These are phyloP conservation scores for Hepsetus odoe DNA, from an alignment of 2,113 vertebrate genomes.

Conservation along the genomic window DNA sequence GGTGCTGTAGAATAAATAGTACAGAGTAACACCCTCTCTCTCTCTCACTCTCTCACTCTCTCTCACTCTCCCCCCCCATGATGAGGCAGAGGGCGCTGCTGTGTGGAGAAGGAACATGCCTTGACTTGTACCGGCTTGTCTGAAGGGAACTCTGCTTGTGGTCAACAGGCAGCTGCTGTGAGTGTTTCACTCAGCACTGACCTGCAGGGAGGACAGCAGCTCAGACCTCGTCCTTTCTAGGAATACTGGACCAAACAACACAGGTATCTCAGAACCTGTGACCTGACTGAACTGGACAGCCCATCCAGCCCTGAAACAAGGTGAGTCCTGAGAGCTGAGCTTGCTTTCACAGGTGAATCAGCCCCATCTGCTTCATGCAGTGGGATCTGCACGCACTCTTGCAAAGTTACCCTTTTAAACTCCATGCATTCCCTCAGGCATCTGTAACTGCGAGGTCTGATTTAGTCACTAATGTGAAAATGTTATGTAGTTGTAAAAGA, in stretches of 20 bases:
- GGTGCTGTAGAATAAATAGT: neutral
- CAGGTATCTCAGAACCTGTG: neutral
- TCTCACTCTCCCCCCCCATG: slow-evolving; percentile 5
- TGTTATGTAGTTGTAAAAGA: neutral
- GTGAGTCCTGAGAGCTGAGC: slow-evolving; percentile 21
- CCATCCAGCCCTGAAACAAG: neutral
- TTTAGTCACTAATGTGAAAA: neutral
- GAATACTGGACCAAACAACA: neutral
- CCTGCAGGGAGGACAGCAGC: slow-evolving; percentile 28
- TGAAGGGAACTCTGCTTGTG: slow-evolving; percentile 41
- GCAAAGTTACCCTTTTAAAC: neutral
- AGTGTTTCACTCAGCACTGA: slow-evolving; percentile 27
- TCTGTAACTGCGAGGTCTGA: neutral
- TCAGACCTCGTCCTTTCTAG: neutral
- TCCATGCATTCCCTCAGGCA: neutral
- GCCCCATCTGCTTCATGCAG: neutral
- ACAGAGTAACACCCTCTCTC: neutral
- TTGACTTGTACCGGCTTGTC: slow-evolving; percentile 74
- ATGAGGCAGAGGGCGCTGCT: slow-evolving; percentile 64
- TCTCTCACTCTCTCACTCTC: neutral
- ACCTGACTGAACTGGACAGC: slow-evolving; percentile 5
- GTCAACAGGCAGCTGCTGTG: slow-evolving; percentile 47
- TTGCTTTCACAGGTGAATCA: slow-evolving; percentile 35
- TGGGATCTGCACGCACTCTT: neutral
- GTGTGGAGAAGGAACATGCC: slow-evolving; percentile 76